phyloP scores from a whole-genome alignment of 2,113 vertebrate species.

The Butastur rufipennis region DNA sequence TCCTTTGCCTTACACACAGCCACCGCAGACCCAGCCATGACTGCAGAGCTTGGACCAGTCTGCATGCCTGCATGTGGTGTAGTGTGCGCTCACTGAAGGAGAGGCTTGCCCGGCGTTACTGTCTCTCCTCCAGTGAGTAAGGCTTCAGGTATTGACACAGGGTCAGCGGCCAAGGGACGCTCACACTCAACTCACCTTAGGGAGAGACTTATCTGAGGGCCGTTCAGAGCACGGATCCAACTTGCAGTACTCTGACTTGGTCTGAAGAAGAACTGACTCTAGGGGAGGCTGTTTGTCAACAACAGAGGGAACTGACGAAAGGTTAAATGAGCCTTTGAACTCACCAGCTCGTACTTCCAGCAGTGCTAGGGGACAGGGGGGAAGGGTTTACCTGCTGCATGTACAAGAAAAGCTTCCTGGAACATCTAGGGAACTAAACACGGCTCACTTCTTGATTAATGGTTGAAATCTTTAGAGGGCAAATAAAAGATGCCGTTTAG shows the following conservation, averaged over 20 bases:
- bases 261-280: background rate
- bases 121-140: background rate
- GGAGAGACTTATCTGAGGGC: background rate
- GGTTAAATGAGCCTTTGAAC: background rate
- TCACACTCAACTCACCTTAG: fast-evolving
- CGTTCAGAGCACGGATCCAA: background rate
- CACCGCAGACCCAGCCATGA: fast-evolving
- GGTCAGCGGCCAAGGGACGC: fast-evolving
- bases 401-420: background rate
- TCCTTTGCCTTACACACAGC: background rate
- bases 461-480: background rate
- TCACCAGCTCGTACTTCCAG: background rate
- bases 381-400: background rate
- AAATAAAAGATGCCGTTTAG: background rate
- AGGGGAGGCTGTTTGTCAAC: background rate
- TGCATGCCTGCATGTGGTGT: background rate
- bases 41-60: background rate
- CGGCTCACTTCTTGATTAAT: background rate
- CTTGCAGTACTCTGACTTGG: background rate
- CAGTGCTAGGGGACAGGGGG: background rate
- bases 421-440: background rate
- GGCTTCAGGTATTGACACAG: background rate
- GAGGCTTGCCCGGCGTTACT: background rate
- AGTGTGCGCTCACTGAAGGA: fast-evolving
- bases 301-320: background rate